These are phyloP conservation scores for Pantala flavescens DNA, from an alignment of 1,140 invertebrate genomes.

Conservation along the genomic window DNA sequence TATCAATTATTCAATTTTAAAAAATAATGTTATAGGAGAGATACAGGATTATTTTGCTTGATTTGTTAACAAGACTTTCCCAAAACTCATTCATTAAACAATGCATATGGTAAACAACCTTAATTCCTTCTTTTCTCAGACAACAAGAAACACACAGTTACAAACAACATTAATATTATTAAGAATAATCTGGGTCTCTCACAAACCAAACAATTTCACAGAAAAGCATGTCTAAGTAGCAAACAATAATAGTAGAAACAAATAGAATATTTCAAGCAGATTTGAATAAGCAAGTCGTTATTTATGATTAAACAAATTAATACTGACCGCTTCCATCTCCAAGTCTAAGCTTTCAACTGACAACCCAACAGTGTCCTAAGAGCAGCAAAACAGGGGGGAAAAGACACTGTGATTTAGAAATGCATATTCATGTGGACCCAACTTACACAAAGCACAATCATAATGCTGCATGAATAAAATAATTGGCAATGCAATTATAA, in stretches of 20 bases:
- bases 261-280: too few species aligned
- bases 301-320: slow-evolving; percentile 20
- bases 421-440: slow-evolving; percentile 24
- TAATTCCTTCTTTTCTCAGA: too few species aligned
- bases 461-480: neutral
- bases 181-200: too few species aligned
- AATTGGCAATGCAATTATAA: slow-evolving; percentile 3
- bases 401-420: slow-evolving; percentile 23
- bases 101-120: too few species aligned
- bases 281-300: neutral
- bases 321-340: slow-evolving; percentile 37
- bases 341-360: slow-evolving; percentile 36
- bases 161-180: too few species aligned
- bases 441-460: neutral
- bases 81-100: too few species aligned
- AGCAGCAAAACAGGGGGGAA: slow-evolving; percentile 28
- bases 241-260: too few species aligned
- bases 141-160: too few species aligned
- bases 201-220: too few species aligned
- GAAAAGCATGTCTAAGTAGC: too few species aligned
- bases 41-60: too few species aligned
- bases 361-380: slow-evolving; percentile 37
- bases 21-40: neutral
- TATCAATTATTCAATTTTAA: slow-evolving; percentile 18
- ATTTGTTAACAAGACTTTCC: too few species aligned